Base-by-base conservation (phyloP, 2,113 vertebrate species). In the Morone chrysops region DNA sequence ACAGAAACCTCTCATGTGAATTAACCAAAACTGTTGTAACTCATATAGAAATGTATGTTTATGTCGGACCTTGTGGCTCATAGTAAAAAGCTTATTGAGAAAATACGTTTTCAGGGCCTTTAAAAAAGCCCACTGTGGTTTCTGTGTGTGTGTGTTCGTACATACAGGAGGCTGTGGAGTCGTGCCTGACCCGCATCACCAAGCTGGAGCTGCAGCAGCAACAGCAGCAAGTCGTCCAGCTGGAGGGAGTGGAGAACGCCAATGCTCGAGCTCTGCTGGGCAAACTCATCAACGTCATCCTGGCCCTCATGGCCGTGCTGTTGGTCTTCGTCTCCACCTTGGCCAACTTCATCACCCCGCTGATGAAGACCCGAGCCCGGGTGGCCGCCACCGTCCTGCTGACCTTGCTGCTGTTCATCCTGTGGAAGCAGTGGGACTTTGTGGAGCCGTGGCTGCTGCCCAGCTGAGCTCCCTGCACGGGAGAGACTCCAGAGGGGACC, bases 161-260 rank as follows among this genome's bases (percentile, higher is more conserved):
- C 25, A 6, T 47, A 1, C 94, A 99, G 98, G 98, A 99, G 87
- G 98, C 97, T 0, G 97, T 99, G 93, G 98, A 99, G 95, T 97
- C 98, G 51, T 99, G 98, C 86, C 95, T 99, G 93, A 99, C 98
- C 0, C 96, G 98, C 13, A 96, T 99, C 91, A 98, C 97, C 90
- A 99, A 99, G 92, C 94, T 99, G 94, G 98, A 99, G 92, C 94
- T 99, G 50, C 98, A 99, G 94, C 98, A 99, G 92, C 98, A 99
- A 76, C 98, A 99, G 95, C 98, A 99, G 92, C 98, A 99, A 86
- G 98, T 99, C 63, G 98, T 98, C 25, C 98, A 99, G 95, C 91
- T 99, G 93, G 98, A 99, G 76, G 98, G 98, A 0, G 97, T 99
- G 88, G 98, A 99, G 94, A 99, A 99, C 2, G 98, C 98, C 92